Base-by-base conservation (phyloP, 1,140 invertebrate genomes). In the Diachasma alloeum region DNA sequence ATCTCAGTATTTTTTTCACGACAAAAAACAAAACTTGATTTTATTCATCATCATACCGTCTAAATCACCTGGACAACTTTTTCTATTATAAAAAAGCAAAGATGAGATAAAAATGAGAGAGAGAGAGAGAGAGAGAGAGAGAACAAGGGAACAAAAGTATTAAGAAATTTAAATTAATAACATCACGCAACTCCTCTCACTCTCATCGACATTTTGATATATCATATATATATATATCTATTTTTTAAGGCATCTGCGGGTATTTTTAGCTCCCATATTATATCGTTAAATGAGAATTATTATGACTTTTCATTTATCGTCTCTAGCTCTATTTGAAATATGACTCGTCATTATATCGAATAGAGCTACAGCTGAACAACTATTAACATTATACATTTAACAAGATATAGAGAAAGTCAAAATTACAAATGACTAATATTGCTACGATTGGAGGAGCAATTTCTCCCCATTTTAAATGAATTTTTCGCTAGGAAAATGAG, bases 361-460 rank as follows among this genome's bases (percentile, higher is more conserved):
- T 15, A 77, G 53, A 67, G 63, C n/a, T 72, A 37, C 53, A 67
- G 53, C 42, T 8, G 22, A 19, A 36, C 6, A 31, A 31, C 22
- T 4, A 56, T 59, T n/a, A 44, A 72, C 39, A 71, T 76, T 63
- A 53, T 26, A 37, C 68, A 78, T 68, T 68, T 78, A 74, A 72
- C 48, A 36, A 37, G 31, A n/a, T 44, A 72, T 71, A 78, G 59
- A 72, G 72, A 26, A 15, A 75, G 68, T 78, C 39, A 67, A 74
- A 75, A 75, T 78, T 74, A 78, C 15, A 78, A 78, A 75, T 78
- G 72, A 78, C 76, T 78, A 78, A 63, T 78, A 68, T 68, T 19
- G 63, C 71, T 56, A 73, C 71, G 71, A 73, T 31, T 73, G 31
- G 11, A 24, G n/a, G 22, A 26, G 19, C 22, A 44, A 17, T 22